Conservation (phyloP, 2,888 invertebrate genomes). For the Rhagonycha fulva region DNA sequence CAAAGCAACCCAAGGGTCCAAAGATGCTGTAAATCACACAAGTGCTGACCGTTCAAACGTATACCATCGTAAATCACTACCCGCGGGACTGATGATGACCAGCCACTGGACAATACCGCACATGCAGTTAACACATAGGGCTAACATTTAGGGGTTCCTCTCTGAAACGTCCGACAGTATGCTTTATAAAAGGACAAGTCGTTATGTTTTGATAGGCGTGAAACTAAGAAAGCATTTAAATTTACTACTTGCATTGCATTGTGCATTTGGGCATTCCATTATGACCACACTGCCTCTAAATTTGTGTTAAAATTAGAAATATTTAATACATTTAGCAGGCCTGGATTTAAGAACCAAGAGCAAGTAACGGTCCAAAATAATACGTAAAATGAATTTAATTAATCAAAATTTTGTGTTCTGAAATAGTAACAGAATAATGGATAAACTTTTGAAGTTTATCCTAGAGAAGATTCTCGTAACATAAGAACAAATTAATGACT, state of each 20-base stretch:
- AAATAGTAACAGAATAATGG: too few species aligned
- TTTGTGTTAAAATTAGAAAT: neutral
- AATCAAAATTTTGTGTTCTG: too few species aligned
- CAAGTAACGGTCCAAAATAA: neutral
- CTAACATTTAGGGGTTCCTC: neutral
- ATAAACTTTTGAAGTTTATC: too few species aligned
- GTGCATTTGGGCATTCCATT: neutral
- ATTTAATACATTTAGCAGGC: neutral
- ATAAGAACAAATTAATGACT: too few species aligned
- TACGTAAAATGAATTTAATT: neutral
- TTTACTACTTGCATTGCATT: neutral
- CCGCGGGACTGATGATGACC: slow-evolving; percentile 49
- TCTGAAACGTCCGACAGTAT: slow-evolving; percentile 4
- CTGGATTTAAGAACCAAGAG: neutral
- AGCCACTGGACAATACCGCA: slow-evolving; percentile 51
- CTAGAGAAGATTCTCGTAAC: too few species aligned
- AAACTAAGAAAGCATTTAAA: slow-evolving; percentile 4
- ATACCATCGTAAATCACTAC: slow-evolving; percentile 46
- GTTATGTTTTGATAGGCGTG: slow-evolving; percentile 16
- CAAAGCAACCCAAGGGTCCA: slow-evolving; percentile 19
- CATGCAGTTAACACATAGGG: neutral
- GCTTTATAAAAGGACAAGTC: slow-evolving; percentile 3
- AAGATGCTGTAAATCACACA: slow-evolving; percentile 45
- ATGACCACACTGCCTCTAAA: neutral
- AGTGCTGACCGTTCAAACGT: slow-evolving; percentile 31